A percentile compares a stretch with the other conserved stretches of the same genome.
Evolutionary conservation across 2,797 vertebrate genomes (phyloP).

Genomic region (Buphagus erythrorhynchus): DNA sequence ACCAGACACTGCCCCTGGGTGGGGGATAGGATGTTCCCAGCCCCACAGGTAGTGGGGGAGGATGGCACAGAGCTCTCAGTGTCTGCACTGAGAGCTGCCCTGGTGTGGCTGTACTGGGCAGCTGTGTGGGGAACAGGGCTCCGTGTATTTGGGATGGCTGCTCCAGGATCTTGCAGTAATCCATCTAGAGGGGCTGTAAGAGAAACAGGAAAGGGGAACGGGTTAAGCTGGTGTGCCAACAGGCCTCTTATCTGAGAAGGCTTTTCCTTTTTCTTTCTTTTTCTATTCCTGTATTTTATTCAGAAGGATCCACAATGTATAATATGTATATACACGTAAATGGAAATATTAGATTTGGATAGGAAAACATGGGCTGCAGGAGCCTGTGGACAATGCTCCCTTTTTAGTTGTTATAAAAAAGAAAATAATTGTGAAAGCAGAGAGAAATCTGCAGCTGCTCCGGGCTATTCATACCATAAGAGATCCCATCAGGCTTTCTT

Average conservation of each 20-base stretch:
- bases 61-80: fast-evolving
- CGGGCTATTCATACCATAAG: conserved; percentile 82
- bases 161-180: not conserved
- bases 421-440: conserved; percentile 85
- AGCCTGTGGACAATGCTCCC: conserved; percentile 78
- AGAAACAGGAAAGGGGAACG: not conserved
- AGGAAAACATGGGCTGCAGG: conserved; percentile 68
- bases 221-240: conserved; percentile 35
- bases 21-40: not conserved
- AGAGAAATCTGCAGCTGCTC: conserved; percentile 85
- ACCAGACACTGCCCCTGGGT: not conserved
- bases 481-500: conserved; percentile 84
- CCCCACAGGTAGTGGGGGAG: fast-evolving
- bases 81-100: fast-evolving
- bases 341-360: conserved; percentile 64
- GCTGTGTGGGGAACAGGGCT: not conserved
- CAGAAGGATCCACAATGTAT: conserved; percentile 24
- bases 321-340: conserved; percentile 42
- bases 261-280: conserved; percentile 24
- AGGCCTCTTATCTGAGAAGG: conserved; percentile 50
- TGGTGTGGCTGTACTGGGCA: fast-evolving
- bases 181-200: not conserved
- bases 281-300: conserved; percentile 22
- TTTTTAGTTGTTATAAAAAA: conserved; percentile 83
- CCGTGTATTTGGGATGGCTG: not conserved